These are phyloP conservation scores for Pyrocephalus nanus DNA, from an alignment of 2,797 vertebrate species.

Conservation along the genomic window DNA sequence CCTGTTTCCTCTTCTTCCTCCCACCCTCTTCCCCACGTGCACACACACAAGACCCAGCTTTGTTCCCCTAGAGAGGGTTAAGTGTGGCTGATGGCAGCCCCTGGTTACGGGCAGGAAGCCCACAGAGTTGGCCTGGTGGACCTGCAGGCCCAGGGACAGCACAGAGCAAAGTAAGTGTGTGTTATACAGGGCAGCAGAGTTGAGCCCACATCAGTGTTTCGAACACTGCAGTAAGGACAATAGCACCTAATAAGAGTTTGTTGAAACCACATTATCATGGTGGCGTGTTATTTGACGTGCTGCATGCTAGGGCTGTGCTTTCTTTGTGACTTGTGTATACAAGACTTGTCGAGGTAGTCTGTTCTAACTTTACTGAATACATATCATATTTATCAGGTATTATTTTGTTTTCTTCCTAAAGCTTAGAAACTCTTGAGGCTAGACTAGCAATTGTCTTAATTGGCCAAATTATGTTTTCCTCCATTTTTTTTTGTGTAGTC, in stretches of 20 bases:
- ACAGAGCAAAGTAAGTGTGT: neutral
- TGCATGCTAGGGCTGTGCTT: neutral
- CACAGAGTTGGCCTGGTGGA: neutral
- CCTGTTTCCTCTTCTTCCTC: neutral
- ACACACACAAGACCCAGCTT: rapidly evolving
- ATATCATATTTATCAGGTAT: rapidly evolving
- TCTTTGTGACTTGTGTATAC: neutral
- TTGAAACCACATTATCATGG: neutral
- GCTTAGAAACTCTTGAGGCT: neutral
- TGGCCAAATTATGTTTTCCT: neutral
- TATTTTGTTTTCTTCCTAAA: neutral
- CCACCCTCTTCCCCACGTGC: rapidly evolving
- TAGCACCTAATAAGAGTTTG: neutral
- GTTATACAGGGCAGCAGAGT: neutral
- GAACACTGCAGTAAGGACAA: neutral
- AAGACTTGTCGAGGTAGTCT: neutral
- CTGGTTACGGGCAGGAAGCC: neutral
- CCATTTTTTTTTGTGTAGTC: neutral
- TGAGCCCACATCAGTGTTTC: neutral
- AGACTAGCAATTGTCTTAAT: neutral
- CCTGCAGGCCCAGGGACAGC: neutral
- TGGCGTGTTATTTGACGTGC: neutral
- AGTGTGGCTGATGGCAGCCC: neutral
- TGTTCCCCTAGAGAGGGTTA: neutral
- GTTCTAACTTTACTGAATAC: neutral